Base-by-base conservation (phyloP, 2,113 vertebrate genomes). In the Scolopax mira region DNA sequence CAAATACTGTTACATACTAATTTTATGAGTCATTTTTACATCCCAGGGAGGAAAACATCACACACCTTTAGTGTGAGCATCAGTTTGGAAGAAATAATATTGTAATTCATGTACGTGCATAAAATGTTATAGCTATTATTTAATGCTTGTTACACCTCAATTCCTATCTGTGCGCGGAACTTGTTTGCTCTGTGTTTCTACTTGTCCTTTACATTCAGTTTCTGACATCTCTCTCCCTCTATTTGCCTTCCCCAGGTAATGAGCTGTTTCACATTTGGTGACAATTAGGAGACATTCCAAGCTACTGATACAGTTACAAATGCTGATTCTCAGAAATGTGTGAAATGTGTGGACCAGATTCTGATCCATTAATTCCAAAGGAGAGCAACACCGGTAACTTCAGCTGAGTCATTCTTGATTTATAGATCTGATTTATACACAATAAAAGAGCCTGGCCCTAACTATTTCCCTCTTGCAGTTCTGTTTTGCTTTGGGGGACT, bases 211-310 rank as follows among this genome's bases (percentile, higher is more conserved):
- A 11, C 39, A 28, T 78, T 64, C 54, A 13, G 2, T 60, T 77
- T 85, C 80, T 92, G 92, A 79, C 90, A 85, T 64, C 66, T 66
- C 72, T 81, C 37, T 79, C 57, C 16, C 41, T 21, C 82, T 17
- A 4, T 41, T 80, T 91, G 80, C 80, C 55, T 70, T 52, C 39
- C 85, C 78, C 92, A 93, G 88, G 74, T 96, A 96, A 95, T 85
- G 92, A 95, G 93, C 78, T 80, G 27, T 9, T 89, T 67, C 67
- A 83, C 80, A 67, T 94, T 96, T 94, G 92, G 78, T 85, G 89
- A 46, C 94, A 77, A 94, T 96, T 90, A 92, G 74, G 91, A 75
- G 88, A 39, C 83, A 89, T 93, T 87, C 83, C 92, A 81, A 70
- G 87, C 89, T 90, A 52, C 80, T 65, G 90, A 48, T 95, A 37